Conservation (phyloP, 2,113 vertebrate species). For the Camelus bactrianus region DNA sequence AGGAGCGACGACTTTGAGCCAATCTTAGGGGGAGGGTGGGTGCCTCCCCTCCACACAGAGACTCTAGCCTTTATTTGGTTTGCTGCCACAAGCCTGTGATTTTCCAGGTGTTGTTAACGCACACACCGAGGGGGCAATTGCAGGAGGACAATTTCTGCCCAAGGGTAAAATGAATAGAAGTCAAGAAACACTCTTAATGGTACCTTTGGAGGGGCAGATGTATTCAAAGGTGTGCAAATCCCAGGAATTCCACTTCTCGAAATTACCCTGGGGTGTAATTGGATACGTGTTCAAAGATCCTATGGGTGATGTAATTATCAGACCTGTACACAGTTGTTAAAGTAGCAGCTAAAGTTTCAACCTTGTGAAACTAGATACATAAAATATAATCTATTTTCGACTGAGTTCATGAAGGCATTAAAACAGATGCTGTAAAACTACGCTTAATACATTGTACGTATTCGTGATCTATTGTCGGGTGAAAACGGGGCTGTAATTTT, state of each 20-base stretch:
- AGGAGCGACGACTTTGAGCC: not conserved
- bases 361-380: not conserved
- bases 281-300: not conserved
- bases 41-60: fast-evolving
- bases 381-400: not conserved
- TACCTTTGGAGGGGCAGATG: fast-evolving
- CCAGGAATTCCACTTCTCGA: not conserved
- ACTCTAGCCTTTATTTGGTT: fast-evolving
- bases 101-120: not conserved
- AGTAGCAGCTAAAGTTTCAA: not conserved
- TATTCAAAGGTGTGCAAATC: not conserved
- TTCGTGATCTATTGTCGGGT: not conserved
- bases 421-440: not conserved
- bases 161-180: fast-evolving
- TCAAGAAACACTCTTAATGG: not conserved
- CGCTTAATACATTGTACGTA: not conserved
- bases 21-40: fast-evolving
- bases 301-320: not conserved
- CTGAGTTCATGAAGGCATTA: not conserved
- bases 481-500: not conserved
- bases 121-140: too few species aligned
- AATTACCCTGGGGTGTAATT: not conserved
- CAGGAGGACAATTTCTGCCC: not conserved
- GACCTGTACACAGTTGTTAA: not conserved
- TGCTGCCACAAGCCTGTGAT: too few species aligned